phyloP scores from a whole-genome alignment of 2,888 invertebrate genomes.

The Acrobasis repandana region DNA sequence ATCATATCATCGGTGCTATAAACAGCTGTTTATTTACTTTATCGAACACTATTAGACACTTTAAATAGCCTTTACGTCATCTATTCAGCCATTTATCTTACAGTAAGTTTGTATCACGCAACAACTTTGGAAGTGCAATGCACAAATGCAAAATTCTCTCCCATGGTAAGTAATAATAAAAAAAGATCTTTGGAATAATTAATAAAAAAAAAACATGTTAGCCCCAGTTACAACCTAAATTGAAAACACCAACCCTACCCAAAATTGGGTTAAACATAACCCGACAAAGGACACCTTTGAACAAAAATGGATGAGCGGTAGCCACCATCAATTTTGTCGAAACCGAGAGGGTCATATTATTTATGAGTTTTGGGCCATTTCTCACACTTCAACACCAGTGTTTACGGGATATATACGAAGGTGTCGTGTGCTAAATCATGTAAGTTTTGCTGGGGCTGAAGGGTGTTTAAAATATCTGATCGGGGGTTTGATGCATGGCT shows the following conservation, averaged over 20 bases:
- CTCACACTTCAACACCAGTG: slow-evolving; percentile 59
- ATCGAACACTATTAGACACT: no score
- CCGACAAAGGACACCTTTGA: slow-evolving; percentile 42
- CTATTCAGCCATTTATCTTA: no score
- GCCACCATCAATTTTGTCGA: slow-evolving; percentile 55
- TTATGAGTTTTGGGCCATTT: slow-evolving; percentile 45
- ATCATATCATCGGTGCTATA: no score
- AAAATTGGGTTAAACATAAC: slow-evolving; percentile 14
- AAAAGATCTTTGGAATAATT: neutral
- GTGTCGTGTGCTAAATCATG: slow-evolving; percentile 50
- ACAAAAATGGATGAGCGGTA: slow-evolving; percentile 49
- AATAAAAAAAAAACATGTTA: neutral
- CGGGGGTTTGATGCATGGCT: neutral
- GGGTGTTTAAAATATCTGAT: neutral
- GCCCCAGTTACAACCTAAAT: neutral
- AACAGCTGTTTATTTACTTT: no score
- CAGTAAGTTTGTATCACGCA: no score
- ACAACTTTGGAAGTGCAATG: no score
- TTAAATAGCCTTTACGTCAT: no score
- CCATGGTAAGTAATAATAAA: no score
- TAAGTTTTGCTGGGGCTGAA: slow-evolving; percentile 28
- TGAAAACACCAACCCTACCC: neutral
- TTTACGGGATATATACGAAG: slow-evolving; percentile 54
- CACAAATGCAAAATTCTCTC: no score
- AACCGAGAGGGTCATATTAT: slow-evolving; percentile 45